Percentiles rank a stretch among this genome's conserved stretches.
Evolutionary conservation across 2,797 vertebrate species (phyloP).

Genomic region (Sebastes ruberrimus): DNA sequence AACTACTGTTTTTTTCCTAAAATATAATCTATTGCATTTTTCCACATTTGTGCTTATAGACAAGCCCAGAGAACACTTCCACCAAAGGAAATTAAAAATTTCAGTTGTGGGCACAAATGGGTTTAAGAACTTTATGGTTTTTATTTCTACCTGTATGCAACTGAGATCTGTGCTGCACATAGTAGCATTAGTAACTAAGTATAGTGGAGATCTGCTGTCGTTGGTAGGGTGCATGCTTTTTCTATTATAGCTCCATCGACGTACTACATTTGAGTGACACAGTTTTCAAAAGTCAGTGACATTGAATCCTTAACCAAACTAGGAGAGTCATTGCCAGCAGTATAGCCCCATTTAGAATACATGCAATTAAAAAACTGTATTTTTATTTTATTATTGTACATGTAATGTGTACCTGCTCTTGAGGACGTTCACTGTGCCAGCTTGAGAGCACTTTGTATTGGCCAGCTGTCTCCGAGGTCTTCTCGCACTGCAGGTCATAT

Average conservation of each 20-base stretch:
- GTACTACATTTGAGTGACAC: too few species aligned
- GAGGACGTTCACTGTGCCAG: background rate
- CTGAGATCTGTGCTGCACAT: too few species aligned
- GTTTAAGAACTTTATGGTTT: too few species aligned
- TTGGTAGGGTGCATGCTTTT: background rate
- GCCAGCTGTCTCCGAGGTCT: background rate
- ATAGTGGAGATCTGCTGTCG: background rate
- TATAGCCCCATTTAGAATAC: background rate
- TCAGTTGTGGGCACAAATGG: too few species aligned
- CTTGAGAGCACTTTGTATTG: constrained; percentile 16
- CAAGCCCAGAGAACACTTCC: too few species aligned
- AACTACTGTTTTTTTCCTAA: too few species aligned
- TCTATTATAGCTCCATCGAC: background rate
- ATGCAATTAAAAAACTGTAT: background rate
- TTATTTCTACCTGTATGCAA: too few species aligned
- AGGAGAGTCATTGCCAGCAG: background rate
- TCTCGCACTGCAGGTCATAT: background rate
- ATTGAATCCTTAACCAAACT: background rate
- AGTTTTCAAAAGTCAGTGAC: background rate
- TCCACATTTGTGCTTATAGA: too few species aligned
- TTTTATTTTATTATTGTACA: background rate
- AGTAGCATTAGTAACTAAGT: background rate
- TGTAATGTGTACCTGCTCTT: background rate
- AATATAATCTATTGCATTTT: too few species aligned
- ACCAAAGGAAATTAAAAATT: too few species aligned